phyloP scores from a whole-genome alignment of 2,888 invertebrate genomes.

The Aproaerema taeniolella region DNA sequence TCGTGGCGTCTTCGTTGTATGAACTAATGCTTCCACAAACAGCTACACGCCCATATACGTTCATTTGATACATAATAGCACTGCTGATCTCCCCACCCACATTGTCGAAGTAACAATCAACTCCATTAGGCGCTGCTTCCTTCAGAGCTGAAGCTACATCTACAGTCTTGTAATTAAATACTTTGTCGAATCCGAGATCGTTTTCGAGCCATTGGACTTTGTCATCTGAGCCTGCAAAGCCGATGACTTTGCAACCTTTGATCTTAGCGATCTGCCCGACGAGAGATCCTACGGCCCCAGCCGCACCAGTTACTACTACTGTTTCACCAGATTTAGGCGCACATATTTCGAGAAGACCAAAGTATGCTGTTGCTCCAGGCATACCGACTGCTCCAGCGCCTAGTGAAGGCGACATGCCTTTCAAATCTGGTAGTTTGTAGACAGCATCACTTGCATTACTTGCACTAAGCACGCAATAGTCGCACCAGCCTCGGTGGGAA shows the following conservation, averaged over 20 bases:
- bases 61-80: slow-evolving; percentile 78
- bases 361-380: slow-evolving; percentile 85
- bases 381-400: slow-evolving; percentile 80
- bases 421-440: slow-evolving; percentile 70
- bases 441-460: slow-evolving; percentile 38
- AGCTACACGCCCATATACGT: slow-evolving; percentile 37
- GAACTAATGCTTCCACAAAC: slow-evolving; percentile 50
- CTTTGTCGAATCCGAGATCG: slow-evolving; percentile 82
- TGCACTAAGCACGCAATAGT: slow-evolving; percentile 49
- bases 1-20: slow-evolving; percentile 40
- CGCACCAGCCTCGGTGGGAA: slow-evolving; percentile 82
- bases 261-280: slow-evolving; percentile 88
- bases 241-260: slow-evolving; percentile 80
- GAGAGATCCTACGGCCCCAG: slow-evolving; percentile 84
- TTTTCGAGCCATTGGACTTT: slow-evolving; percentile 82
- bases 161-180: slow-evolving; percentile 84
- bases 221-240: slow-evolving; percentile 83
- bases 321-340: slow-evolving; percentile 82
- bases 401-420: slow-evolving; percentile 67
- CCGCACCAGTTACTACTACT: slow-evolving; percentile 83
- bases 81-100: slow-evolving; percentile 82
- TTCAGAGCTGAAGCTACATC: slow-evolving; percentile 73
- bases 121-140: slow-evolving; percentile 80
- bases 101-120: slow-evolving; percentile 88
- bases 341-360: slow-evolving; percentile 82